Conservation (phyloP, 92 coral and sea anemone species). For the Epizoanthus stellaris region DNA sequence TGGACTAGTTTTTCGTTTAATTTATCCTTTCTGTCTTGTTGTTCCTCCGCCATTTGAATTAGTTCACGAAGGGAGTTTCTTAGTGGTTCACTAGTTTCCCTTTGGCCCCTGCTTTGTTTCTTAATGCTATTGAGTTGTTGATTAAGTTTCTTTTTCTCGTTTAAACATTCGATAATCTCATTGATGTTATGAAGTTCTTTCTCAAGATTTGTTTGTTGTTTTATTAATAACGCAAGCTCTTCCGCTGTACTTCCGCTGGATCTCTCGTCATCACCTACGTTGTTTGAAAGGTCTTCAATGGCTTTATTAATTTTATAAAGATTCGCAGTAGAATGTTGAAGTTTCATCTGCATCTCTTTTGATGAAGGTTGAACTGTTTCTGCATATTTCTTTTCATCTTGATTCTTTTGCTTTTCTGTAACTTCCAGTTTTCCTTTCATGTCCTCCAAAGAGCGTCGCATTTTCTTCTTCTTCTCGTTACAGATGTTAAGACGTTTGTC, state of each 20-base stretch:
- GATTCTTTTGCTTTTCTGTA: not conserved
- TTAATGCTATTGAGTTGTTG: not conserved
- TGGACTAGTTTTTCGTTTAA: constrained; percentile 4
- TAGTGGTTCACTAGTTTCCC: not conserved
- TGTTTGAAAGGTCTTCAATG: not conserved
- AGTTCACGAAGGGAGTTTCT: constrained; percentile 3
- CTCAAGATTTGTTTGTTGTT: constrained; percentile 19
- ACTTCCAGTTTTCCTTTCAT: not conserved
- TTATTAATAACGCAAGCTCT: constrained; percentile 10
- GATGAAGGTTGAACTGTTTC: not conserved
- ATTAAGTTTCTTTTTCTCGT: not conserved
- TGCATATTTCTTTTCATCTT: not conserved
- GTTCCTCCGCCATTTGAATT: not conserved
- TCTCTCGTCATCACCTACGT: not conserved
- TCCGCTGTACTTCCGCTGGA: constrained; percentile 12
- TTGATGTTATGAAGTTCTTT: constrained; percentile 19
- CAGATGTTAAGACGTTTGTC: constrained; percentile 9
- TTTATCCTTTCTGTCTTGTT: constrained; percentile 5
- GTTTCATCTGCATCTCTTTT: not conserved
- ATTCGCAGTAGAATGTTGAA: not conserved
- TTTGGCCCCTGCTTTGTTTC: not conserved
- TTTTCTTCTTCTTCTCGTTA: not conserved
- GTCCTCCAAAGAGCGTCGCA: not conserved
- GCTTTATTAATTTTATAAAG: not conserved
- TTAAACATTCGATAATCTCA: constrained; percentile 34